A percentile compares a stretch with the other conserved stretches of the same genome.
These are phyloP conservation scores for Limnodromus scolopaceus DNA, from an alignment of 2,797 vertebrate genomes.

Conservation along the genomic window DNA sequence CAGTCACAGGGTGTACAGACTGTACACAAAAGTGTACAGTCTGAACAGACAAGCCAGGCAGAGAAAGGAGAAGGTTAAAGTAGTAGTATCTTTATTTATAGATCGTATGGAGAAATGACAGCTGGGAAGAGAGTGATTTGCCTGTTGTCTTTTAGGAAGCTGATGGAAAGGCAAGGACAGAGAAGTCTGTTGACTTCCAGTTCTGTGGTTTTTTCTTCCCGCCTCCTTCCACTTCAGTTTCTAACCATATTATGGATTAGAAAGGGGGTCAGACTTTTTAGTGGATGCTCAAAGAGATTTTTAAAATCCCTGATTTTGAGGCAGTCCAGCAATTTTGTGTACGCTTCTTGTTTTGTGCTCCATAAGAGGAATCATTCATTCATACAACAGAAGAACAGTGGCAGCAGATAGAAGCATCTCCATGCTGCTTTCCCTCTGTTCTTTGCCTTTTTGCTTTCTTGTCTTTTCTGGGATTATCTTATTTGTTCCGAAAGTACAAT, in stretches of 20 bases:
- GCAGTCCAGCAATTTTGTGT: not conserved
- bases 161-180: not conserved
- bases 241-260: not conserved
- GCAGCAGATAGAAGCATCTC: slow-evolving; percentile 34
- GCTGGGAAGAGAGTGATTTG: not conserved
- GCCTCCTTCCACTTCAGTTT: not conserved
- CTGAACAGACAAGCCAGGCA: not conserved
- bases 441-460: slow-evolving; percentile 18
- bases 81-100: not conserved
- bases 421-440: slow-evolving; percentile 45
- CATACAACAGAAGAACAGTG: not conserved
- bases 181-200: not conserved
- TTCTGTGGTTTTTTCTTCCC: not conserved
- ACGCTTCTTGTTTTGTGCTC: not conserved
- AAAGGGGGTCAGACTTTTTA: not conserved
- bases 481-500: not conserved
- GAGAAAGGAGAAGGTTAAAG: not conserved
- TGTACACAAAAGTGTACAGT: not conserved
- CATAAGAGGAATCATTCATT: slow-evolving; percentile 3
- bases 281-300: not conserved
- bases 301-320: not conserved
- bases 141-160: not conserved
- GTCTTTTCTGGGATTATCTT: not conserved
- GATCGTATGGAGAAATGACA: not conserved
- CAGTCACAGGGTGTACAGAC: not conserved